Conservation (phyloP, 2,797 vertebrate species). For the Meda fulgida region DNA sequence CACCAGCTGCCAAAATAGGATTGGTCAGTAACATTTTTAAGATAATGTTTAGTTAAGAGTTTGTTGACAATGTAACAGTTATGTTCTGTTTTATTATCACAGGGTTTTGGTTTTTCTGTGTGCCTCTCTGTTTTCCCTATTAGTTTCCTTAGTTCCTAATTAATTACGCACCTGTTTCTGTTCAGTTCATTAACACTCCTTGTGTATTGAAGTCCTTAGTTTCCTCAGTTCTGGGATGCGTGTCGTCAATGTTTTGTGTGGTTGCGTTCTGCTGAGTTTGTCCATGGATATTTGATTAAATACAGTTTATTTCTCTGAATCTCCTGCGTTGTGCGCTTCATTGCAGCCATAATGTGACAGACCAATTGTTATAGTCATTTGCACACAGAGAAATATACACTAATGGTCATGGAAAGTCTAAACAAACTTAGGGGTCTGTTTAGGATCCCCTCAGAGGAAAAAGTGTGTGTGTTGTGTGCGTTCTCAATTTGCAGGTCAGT, state of each 20-base stretch:
- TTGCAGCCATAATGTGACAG: not conserved
- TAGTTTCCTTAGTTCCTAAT: not conserved
- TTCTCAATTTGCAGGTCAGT: conserved; percentile 38
- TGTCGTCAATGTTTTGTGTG: not conserved
- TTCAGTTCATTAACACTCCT: not conserved
- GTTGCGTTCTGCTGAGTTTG: too few relatives aligned
- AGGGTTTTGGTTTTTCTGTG: not conserved
- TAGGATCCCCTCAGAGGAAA: not conserved
- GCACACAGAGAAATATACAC: not conserved
- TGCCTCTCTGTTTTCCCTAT: too few relatives aligned
- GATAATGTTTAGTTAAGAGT: not conserved
- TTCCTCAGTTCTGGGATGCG: not conserved
- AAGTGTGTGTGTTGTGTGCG: conserved; percentile 35
- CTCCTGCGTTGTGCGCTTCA: not conserved
- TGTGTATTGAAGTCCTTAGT: too few relatives aligned
- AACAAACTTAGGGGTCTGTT: conserved; percentile 31
- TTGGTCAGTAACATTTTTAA: not conserved
- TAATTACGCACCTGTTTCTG: not conserved
- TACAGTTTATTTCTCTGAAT: not conserved
- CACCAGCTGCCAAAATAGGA: not conserved
- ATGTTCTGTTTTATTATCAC: too few relatives aligned
- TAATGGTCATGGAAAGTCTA: not conserved
- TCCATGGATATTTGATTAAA: too few relatives aligned
- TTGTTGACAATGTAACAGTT: not conserved
- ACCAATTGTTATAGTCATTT: not conserved